Percentiles rank a stretch among this genome's conserved stretches.
These are phyloP conservation scores for Lamprologus tigripictilis DNA, from an alignment of 2,113 vertebrate genomes.

Conservation along the genomic window DNA sequence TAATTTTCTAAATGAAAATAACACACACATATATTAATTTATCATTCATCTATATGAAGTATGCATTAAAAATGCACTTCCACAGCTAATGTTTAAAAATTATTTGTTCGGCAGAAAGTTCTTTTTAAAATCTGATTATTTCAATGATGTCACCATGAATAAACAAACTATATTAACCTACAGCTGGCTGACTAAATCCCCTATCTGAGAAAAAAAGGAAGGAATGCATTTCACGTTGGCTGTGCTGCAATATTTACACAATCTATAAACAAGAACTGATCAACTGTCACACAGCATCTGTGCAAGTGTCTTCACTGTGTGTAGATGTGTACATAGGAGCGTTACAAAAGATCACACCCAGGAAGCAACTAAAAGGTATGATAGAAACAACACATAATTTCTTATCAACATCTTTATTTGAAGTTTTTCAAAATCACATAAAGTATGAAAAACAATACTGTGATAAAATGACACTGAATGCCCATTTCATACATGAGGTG, in stretches of 20 bases:
- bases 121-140: background rate
- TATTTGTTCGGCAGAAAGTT: rapidly evolving
- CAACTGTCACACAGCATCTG: background rate
- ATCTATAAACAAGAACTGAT: background rate
- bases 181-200: background rate
- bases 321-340: background rate
- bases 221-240: background rate
- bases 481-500: background rate
- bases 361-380: background rate
- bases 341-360: background rate
- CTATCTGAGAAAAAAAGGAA: background rate
- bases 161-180: background rate
- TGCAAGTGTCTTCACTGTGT: background rate
- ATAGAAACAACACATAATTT: background rate
- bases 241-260: background rate
- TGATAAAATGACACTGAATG: background rate
- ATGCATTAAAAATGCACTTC: background rate
- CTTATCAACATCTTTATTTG: background rate
- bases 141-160: background rate
- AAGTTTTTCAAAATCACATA: background rate
- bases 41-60: background rate
- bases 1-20: background rate
- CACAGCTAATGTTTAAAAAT: background rate
- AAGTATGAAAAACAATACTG: background rate
- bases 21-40: background rate